Conservation (phyloP, 92 coral and sea anemone genomes). For the Anthopleura xanthogrammica region DNA sequence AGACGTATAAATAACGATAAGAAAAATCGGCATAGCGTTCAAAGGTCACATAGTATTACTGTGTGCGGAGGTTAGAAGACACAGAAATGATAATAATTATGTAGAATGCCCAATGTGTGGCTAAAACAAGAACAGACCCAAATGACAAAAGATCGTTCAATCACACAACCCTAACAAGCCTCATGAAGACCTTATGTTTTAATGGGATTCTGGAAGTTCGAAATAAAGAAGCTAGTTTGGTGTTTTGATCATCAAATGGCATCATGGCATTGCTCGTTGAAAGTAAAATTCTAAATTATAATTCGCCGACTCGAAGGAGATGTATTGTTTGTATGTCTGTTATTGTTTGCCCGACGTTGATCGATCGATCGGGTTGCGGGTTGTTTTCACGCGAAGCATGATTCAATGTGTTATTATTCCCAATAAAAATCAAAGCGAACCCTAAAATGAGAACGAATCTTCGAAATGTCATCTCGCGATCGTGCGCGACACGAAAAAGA, state of each 20-base stretch:
- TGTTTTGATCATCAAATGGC: neutral
- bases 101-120: too few relatives aligned
- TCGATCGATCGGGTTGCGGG: slow-evolving; percentile 16
- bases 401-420: neutral
- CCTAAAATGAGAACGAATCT: neutral
- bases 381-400: neutral
- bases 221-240: neutral
- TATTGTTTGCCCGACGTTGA: slow-evolving; percentile 11
- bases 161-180: neutral
- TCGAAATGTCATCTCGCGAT: neutral
- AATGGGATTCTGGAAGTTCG: neutral
- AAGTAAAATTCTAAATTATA: neutral
- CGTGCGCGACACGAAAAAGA: neutral
- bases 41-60: too few relatives aligned
- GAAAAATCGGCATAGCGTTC: too few relatives aligned
- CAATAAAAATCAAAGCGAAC: neutral
- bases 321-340: neutral
- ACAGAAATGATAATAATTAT: too few relatives aligned
- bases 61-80: too few relatives aligned
- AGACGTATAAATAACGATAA: neutral
- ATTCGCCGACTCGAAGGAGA: slow-evolving; percentile 17
- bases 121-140: too few relatives aligned
- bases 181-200: neutral
- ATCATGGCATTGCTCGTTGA: slow-evolving; percentile 18
- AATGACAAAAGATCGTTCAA: neutral